These are phyloP conservation scores for Cephonodes hylas DNA, from an alignment of 2,888 invertebrate genomes.

Conservation along the genomic window DNA sequence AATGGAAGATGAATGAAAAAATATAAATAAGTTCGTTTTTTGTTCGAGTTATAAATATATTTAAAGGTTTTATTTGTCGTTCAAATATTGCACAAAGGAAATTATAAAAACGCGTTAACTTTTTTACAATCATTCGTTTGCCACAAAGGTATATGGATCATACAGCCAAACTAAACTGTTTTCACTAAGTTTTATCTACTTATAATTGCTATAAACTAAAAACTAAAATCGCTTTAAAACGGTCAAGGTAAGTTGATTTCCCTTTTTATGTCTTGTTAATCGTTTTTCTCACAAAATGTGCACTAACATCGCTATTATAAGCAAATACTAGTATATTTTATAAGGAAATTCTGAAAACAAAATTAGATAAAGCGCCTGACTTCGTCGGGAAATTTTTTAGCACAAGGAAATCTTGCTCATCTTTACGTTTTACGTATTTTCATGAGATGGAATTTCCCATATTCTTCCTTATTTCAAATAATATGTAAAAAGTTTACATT, in stretches of 20 bases:
- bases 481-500: too few relatives aligned
- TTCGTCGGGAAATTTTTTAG: not conserved
- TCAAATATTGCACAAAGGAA: not conserved
- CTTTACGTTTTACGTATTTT: not conserved
- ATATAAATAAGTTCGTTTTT: constrained; percentile 12
- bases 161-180: too few relatives aligned
- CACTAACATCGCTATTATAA: not conserved
- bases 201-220: too few relatives aligned
- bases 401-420: not conserved
- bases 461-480: not conserved
- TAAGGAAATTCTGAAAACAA: not conserved
- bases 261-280: not conserved
- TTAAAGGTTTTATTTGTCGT: not conserved
- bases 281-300: not conserved
- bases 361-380: not conserved
- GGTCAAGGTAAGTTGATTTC: not conserved
- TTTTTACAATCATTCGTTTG: too few relatives aligned
- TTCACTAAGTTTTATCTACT: too few relatives aligned
- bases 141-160: not conserved
- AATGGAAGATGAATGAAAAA: constrained; percentile 35
- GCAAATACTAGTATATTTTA: not conserved
- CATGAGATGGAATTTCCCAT: not conserved
- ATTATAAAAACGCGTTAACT: not conserved
- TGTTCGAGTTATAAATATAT: not conserved
- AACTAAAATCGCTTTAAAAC: not conserved